phyloP scores from a whole-genome alignment of 1,140 invertebrate genomes.

The Platyscapa corneri region DNA sequence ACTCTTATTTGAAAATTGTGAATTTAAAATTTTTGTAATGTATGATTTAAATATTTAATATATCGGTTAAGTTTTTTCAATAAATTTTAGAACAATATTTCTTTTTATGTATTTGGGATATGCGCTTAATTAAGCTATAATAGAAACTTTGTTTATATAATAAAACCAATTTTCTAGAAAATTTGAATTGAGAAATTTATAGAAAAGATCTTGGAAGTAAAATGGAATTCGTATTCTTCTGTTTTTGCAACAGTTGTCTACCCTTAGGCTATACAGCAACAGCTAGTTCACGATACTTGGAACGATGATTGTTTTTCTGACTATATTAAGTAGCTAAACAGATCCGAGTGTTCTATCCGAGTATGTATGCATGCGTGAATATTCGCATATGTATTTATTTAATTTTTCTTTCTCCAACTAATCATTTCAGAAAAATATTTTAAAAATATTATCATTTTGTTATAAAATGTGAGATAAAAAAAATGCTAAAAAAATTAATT shows the following conservation, averaged over 20 bases:
- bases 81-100: neutral
- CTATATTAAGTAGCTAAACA: no score
- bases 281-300: neutral
- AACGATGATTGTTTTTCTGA: neutral
- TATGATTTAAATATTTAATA: neutral
- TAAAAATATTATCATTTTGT: no score
- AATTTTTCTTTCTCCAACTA: no score
- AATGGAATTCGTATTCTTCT: no score
- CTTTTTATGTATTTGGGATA: neutral
- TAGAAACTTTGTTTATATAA: neutral
- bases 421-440: no score
- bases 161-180: neutral
- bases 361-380: no score
- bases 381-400: no score
- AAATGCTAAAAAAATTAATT: no score
- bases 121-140: neutral
- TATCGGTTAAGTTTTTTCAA: neutral
- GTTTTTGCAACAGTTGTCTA: no score
- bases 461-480: no score
- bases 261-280: neutral
- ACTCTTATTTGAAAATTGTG: neutral
- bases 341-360: no score
- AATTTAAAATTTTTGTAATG: neutral
- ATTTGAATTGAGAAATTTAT: neutral
- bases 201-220: neutral